Conservation (phyloP, 2,888 invertebrate species). For the Limenitis camilla region DNA sequence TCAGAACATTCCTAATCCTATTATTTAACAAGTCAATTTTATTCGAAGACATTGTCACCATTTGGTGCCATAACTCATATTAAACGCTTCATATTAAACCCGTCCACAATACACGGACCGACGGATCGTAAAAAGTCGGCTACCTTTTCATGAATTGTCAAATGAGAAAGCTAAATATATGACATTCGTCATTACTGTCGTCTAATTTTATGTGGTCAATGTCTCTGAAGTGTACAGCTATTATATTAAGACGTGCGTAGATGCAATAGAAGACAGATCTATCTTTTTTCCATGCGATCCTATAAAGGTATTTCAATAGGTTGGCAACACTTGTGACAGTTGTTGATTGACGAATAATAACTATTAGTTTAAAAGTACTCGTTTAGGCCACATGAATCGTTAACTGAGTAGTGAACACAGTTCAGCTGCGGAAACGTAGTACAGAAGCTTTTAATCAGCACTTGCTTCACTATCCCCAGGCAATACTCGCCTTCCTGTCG, state of each 20-base stretch:
- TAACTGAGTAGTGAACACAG: no score
- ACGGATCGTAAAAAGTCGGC: slow-evolving; percentile 46
- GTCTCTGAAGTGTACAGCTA: slow-evolving; percentile 13
- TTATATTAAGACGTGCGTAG: slow-evolving; percentile 1
- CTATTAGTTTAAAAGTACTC: no score
- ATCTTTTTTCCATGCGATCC: no score
- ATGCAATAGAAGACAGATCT: no score
- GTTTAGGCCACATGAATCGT: no score
- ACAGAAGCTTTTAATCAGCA: no score
- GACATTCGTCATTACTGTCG: slow-evolving; percentile 58
- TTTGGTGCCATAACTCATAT: slow-evolving; percentile 56
- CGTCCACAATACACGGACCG: slow-evolving; percentile 42
- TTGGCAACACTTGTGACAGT: no score
- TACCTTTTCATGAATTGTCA: slow-evolving; percentile 57
- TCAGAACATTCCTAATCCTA: slow-evolving; percentile 60
- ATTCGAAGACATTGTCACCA: slow-evolving; percentile 55
- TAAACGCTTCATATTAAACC: slow-evolving; percentile 57
- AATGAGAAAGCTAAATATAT: slow-evolving; percentile 58
- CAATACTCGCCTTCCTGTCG: no score
- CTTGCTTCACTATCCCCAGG: no score
- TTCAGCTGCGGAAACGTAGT: no score
- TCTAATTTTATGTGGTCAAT: slow-evolving; percentile 50
- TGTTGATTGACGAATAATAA: no score
- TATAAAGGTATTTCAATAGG: no score
- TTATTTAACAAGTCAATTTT: slow-evolving; percentile 64